Base-by-base conservation (phyloP, 2,113 vertebrate species). In the Neofelis nebulosa region DNA sequence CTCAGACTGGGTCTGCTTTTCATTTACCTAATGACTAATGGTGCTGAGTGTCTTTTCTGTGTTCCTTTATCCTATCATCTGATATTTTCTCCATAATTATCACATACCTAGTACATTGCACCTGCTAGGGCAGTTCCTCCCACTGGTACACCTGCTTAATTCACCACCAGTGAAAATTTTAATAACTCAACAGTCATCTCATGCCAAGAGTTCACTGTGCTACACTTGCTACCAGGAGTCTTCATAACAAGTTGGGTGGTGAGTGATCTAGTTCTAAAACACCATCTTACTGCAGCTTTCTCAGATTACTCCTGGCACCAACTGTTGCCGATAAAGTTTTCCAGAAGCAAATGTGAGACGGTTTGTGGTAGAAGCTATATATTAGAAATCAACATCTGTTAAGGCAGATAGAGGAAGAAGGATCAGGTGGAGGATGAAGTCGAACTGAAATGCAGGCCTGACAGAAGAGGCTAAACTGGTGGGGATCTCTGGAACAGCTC, bases 81-180 rank as follows among this genome's bases (percentile, higher is more conserved):
- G 66, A 48, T 36, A 82, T 82, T 95, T 97, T 89, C 41, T 52
- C 61, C 41, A 41, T 76, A 76, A 89, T 52, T 81, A 92, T 66
- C 71, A 92, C 8, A 97, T 33, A 45, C 33, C 8, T 94, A 90
- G 38, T 48, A 65, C 3, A 89, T 15, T 89, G n/a, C 14, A n/a
- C 2, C 16, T 89, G 13, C 57, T 50, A 86, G 41, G 38, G 6
- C 15, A 69, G 61, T 95, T 25, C 16, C 16, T 92, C 61, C 25
- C 18, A 89, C 18, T 83, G 10, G 9, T 52, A 94, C 13, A 95
- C 3, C 3, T 6, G 92, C 41, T 33, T 81, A 90, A 91, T 33
- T 89, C 27, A 76, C 15, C 25, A 63, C 8, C 41, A 90, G 38
- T 55, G 50, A 86, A 74, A 52, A 33, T 84, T 76, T 85, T 65